Percentiles rank a stretch among this genome's conserved stretches.
These are phyloP conservation scores for Hyposoter didymator DNA, from an alignment of 2,888 invertebrate genomes.

Conservation along the genomic window DNA sequence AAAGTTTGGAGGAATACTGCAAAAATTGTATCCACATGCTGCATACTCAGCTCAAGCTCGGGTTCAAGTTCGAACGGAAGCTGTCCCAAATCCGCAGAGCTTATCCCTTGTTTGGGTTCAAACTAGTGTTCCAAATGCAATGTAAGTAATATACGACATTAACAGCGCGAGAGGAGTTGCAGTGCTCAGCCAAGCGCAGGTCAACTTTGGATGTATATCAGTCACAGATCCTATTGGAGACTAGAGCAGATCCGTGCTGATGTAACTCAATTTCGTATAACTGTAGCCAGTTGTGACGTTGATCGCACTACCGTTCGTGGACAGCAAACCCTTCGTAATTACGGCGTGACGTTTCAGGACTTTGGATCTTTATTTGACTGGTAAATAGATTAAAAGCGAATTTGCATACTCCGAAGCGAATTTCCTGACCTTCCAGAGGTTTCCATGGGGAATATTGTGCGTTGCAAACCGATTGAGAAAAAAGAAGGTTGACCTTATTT, in stretches of 20 bases:
- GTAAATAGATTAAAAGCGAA: not conserved
- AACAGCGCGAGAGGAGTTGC: slow-evolving; percentile 16
- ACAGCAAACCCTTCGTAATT: not conserved
- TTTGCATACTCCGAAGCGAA: not conserved
- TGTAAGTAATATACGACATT: slow-evolving; percentile 2
- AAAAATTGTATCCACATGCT: not conserved
- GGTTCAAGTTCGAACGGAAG: not conserved
- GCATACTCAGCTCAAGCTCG: not conserved
- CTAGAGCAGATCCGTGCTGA: slow-evolving; percentile 2
- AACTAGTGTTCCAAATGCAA: slow-evolving; percentile 12
- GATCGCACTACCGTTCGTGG: slow-evolving; percentile 16
- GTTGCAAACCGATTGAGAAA: not conserved
- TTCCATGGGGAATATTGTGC: not conserved
- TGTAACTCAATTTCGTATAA: not conserved
- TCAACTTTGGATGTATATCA: slow-evolving; percentile 27
- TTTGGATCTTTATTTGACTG: slow-evolving; percentile 27
- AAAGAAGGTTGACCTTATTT: not conserved
- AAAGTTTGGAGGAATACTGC: not conserved
- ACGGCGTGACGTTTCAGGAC: not conserved
- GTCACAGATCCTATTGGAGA: slow-evolving; percentile 37
- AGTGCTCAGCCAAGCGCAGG: slow-evolving; percentile 32
- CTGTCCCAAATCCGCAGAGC: slow-evolving; percentile 5
- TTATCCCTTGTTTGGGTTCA: slow-evolving; percentile 4
- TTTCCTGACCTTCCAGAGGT: not conserved
- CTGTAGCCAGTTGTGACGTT: slow-evolving; percentile 26